phyloP scores from a whole-genome alignment of 2,797 vertebrate species.

The Momotus momota region DNA sequence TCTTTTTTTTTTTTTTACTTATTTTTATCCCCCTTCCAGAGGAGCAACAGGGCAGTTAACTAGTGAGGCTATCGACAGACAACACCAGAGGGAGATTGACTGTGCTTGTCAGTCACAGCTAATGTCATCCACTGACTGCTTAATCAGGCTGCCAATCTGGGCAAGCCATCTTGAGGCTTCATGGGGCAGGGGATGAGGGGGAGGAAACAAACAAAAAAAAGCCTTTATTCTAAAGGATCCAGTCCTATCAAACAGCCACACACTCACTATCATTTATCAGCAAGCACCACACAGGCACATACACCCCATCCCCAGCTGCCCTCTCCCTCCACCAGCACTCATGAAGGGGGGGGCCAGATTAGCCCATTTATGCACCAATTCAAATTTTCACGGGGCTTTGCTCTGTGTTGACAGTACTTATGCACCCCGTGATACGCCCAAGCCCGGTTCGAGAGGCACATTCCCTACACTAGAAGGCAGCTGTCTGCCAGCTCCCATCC shows the following conservation, averaged over 20 bases:
- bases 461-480: neutral
- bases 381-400: constrained; percentile 34
- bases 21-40: neutral
- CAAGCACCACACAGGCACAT: neutral
- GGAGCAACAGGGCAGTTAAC: neutral
- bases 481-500: neutral
- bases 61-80: neutral
- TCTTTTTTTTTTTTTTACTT: neutral
- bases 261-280: constrained; percentile 10
- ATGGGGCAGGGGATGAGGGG: accelerated
- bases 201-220: neutral
- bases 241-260: constrained; percentile 15
- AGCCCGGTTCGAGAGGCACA: accelerated
- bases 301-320: neutral
- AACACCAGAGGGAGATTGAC: constrained; percentile 19
- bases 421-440: neutral
- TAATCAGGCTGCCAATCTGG: constrained; percentile 57
- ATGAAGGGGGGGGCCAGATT: neutral
- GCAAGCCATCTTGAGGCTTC: constrained; percentile 1
- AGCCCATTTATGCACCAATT: neutral
- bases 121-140: constrained; percentile 17
- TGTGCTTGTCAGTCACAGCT: constrained; percentile 18
- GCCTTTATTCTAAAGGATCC: constrained; percentile 16
- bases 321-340: neutral
- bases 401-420: neutral